phyloP scores from a whole-genome alignment of 2,113 vertebrate genomes.

The Cichladusa arquata region DNA sequence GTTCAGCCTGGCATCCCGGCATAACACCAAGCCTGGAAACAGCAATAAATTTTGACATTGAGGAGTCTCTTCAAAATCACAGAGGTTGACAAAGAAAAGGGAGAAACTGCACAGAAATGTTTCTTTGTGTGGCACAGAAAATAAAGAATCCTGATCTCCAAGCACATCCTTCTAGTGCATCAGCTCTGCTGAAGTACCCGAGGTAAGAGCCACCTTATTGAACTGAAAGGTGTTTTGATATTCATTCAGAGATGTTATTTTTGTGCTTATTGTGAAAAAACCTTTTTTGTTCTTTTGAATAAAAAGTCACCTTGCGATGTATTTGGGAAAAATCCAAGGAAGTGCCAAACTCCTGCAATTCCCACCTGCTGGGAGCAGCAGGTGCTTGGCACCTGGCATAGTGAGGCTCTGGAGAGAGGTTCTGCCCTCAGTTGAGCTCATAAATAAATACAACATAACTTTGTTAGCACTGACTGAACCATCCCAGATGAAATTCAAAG shows the following conservation, averaged over 20 bases:
- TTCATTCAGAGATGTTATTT: background rate
- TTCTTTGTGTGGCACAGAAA: background rate
- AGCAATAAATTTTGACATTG: background rate
- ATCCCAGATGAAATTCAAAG: background rate
- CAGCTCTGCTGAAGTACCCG: background rate
- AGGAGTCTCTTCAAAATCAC: background rate
- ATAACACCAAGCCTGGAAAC: background rate
- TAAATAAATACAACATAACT: background rate
- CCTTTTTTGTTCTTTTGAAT: background rate
- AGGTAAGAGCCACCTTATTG: background rate
- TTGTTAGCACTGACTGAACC: background rate
- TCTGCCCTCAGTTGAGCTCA: background rate
- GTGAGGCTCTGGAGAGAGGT: background rate
- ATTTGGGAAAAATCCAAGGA: constrained; percentile 12
- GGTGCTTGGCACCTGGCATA: background rate
- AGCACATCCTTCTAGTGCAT: background rate
- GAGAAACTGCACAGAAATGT: background rate
- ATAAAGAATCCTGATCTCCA: background rate
- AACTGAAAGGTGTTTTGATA: background rate
- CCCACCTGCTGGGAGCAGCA: background rate
- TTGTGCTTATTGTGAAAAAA: background rate
- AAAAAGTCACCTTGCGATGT: background rate
- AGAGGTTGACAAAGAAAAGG: background rate
- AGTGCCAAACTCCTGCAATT: background rate
- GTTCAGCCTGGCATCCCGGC: background rate